Evolutionary conservation across 2,888 invertebrate genomes (phyloP), one percentile per base, ranked within the genome.

Genomic region (Hypercompe scribonia): DNA sequence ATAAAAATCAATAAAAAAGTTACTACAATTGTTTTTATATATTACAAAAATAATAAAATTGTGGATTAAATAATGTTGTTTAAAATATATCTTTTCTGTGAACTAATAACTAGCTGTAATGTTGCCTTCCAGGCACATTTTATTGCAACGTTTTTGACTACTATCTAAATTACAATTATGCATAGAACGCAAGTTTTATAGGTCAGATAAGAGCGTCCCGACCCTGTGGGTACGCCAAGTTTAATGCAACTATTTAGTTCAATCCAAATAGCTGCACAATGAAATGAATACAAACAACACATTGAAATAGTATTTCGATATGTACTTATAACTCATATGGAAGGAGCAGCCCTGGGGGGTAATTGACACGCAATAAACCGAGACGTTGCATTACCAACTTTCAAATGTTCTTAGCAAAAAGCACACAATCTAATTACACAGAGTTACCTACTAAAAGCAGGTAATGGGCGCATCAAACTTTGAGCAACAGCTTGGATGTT

Each of bases 61-160:
- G 88, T 87, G 87, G 88, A 87, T 91, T 89, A 90, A 91, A 91
- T 90, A 89, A 90, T 88, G 88, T 85, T 83, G 85, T 61, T 88
- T 84, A 87, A 83, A 88, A 87, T 91, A 89, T 89, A 91, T 86
- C 83, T 85, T 87, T 80, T 85, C 86, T 83, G 82, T 84, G 83
- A 61, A 50, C 81, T 83, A 81, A 77, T 78, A 81, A 82, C 82
- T 84, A 84, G 73, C 77, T 83, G 80, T 81, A 76, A n/a, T 82
- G 81, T 36, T 85, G 88, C 93, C 93, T 93, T 93, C 88, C 86
- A 94, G 94, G 93, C 93, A 83, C 81, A 86, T 92, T 54, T 54
- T 94, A 94, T 95, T 95, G 94, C 94, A 94, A 93, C 94, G 81
- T 86, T 84, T 92, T 84, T 89, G 83, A 93, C 92, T 93, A 93